Conservation (phyloP, 2,888 invertebrate species). For the Margaritifera margaritifera region DNA sequence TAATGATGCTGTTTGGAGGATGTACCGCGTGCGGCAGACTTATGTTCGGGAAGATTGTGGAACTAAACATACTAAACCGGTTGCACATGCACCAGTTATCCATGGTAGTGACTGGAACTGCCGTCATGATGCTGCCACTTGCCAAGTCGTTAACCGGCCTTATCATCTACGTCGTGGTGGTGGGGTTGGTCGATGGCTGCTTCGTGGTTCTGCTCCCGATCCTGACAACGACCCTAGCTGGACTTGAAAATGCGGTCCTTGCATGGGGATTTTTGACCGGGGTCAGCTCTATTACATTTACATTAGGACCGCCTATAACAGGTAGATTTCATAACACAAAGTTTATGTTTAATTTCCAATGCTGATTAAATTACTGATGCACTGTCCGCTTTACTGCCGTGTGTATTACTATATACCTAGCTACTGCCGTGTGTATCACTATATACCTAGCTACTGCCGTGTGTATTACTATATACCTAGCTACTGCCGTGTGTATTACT, state of each 20-base stretch:
- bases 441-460: too few relatives aligned
- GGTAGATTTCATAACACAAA: constrained; percentile 50
- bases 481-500: too few relatives aligned
- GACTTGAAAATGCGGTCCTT: constrained; percentile 50
- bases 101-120: constrained; percentile 59
- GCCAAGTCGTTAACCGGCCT: constrained; percentile 46
- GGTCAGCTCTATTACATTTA: constrained; percentile 57
- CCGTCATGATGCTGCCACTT: constrained; percentile 58
- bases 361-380: background rate
- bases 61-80: constrained; percentile 48
- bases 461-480: too few relatives aligned
- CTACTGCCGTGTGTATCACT: too few relatives aligned
- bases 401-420: too few relatives aligned
- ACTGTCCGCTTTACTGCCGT: too few relatives aligned
- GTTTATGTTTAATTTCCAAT: background rate
- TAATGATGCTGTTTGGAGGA: constrained; percentile 56
- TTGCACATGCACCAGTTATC: constrained; percentile 63
- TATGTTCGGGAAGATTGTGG: constrained; percentile 59
- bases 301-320: constrained; percentile 61
- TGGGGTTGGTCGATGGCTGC: constrained; percentile 64
- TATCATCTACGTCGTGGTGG: constrained; percentile 39
- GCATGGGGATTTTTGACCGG: constrained; percentile 63
- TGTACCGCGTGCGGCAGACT: constrained; percentile 57
- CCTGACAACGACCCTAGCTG: constrained; percentile 51
- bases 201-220: constrained; percentile 60